Conservation (phyloP, 2,113 vertebrate species). For the Chaetodon trifascialis region DNA sequence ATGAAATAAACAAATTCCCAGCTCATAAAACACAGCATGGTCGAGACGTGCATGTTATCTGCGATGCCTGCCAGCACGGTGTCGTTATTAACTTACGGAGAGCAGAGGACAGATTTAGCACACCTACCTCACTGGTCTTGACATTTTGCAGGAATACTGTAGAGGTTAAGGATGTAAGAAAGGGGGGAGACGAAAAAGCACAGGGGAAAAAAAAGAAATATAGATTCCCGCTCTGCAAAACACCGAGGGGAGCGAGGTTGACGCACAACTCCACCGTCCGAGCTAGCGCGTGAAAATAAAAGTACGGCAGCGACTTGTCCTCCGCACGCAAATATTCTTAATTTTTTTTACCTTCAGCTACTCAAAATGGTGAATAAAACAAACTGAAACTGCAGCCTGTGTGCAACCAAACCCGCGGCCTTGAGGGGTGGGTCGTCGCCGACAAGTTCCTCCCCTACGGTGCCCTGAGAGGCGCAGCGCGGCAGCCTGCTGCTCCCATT, state of each 20-base stretch:
- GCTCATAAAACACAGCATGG: conserved; percentile 61
- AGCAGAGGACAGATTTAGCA: conserved; percentile 73
- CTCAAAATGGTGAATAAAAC: conserved; percentile 91
- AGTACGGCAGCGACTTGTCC: conserved; percentile 61
- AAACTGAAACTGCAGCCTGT: conserved; percentile 89
- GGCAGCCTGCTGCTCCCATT: conserved; percentile 44
- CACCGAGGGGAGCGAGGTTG: conserved; percentile 68
- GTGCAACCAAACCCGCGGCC: conserved; percentile 83
- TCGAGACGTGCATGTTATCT: conserved; percentile 69
- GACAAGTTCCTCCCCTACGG: conserved; percentile 63
- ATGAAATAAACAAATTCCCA: conserved; percentile 71
- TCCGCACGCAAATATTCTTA: conserved; percentile 78
- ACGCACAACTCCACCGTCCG: conserved; percentile 76
- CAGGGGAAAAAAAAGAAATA: conserved; percentile 66
- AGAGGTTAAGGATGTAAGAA: conserved; percentile 81
- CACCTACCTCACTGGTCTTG: conserved; percentile 88
- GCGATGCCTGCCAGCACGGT: conserved; percentile 58
- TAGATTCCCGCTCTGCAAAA: conserved; percentile 79
- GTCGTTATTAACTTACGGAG: conserved; percentile 49
- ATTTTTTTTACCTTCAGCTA: conserved; percentile 83
- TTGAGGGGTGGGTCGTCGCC: conserved; percentile 60
- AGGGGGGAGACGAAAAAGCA: conserved; percentile 68
- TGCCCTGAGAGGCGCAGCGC: conserved; percentile 57
- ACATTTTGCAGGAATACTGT: conserved; percentile 88
- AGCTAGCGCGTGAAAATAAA: conserved; percentile 75